phyloP scores from a whole-genome alignment of 2,113 vertebrate species.

The Ailuropoda melanoleuca region DNA sequence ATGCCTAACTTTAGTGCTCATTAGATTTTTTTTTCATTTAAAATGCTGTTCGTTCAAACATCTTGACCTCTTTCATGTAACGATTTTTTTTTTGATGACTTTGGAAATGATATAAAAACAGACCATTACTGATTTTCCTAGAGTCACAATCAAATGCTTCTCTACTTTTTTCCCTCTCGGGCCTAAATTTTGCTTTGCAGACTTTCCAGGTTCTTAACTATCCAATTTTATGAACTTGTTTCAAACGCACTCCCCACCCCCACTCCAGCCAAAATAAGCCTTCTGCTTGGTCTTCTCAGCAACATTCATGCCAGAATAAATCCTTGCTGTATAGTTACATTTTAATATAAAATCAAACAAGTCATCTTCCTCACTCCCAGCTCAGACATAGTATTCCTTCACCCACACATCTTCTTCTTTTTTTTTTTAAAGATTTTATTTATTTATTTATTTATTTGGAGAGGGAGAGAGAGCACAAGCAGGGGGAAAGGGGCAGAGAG shows the following conservation, averaged over 20 bases:
- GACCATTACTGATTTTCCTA: neutral
- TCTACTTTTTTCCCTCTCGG: neutral
- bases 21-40: neutral
- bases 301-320: neutral
- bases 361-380: neutral
- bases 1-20: neutral
- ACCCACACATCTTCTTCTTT: neutral
- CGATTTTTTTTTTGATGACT: neutral
- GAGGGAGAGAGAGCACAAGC: neutral
- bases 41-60: neutral
- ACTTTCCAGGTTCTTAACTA: neutral
- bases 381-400: neutral
- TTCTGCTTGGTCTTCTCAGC: neutral
- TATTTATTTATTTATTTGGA: neutral
- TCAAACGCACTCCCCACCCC: neutral
- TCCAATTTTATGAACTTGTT: neutral
- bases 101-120: conserved; percentile 14
- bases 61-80: neutral
- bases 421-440: neutral
- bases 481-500: neutral
- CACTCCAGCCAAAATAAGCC: neutral
- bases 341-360: neutral
- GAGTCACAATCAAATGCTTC: neutral
- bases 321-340: neutral
- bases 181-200: neutral